phyloP scores from a whole-genome alignment of 2,113 vertebrate genomes.

The Chinchilla lanigera region DNA sequence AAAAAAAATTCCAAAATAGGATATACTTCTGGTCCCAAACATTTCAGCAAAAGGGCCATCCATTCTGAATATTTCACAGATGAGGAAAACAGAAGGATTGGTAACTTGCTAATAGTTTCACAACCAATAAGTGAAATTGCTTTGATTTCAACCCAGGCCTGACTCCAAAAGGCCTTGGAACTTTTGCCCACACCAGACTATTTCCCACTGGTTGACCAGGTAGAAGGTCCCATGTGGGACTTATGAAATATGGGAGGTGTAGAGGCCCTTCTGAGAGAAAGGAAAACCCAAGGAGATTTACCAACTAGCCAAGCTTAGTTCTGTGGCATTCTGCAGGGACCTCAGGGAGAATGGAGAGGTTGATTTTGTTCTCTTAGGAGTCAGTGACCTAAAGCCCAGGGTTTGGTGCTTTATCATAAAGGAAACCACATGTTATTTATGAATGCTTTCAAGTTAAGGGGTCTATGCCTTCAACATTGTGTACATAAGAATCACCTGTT shows the following conservation, averaged over 20 bases:
- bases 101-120: background rate
- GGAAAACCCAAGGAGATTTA: background rate
- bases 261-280: background rate
- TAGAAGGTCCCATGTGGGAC: background rate
- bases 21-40: background rate
- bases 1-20: background rate
- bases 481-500: background rate
- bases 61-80: background rate
- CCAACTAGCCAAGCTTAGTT: background rate
- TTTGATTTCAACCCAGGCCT: background rate
- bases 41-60: background rate
- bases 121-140: background rate
- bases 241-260: background rate
- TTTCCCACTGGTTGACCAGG: background rate
- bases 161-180: background rate
- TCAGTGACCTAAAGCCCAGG: background rate
- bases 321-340: accelerated
- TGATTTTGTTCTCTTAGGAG: background rate
- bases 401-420: background rate
- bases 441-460: background rate
- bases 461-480: background rate
- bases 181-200: background rate
- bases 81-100: background rate
- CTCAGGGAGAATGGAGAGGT: background rate
- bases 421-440: background rate